Evolutionary conservation across 2,888 invertebrate species (phyloP).

Genomic region (Macrosiphum euphorbiae): DNA sequence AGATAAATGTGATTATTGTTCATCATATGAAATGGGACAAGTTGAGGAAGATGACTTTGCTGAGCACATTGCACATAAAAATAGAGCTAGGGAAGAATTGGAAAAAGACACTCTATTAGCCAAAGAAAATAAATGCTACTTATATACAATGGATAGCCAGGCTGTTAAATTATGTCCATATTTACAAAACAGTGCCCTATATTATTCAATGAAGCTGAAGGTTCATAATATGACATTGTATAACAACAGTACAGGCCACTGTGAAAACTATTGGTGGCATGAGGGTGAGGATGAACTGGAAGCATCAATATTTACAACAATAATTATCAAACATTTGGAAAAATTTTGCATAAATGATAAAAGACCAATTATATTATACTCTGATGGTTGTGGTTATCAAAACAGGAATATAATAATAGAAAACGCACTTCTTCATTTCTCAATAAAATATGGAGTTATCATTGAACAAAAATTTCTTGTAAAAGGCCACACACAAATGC

Average conservation of each 20-base stretch:
- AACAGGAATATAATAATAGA: background rate
- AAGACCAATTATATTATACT: background rate
- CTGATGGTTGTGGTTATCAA: no score
- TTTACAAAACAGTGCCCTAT: conserved; percentile 25
- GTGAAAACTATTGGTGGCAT: conserved; percentile 66
- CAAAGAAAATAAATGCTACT: conserved; percentile 53
- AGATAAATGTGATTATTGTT: no score
- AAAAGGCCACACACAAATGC: conserved; percentile 35
- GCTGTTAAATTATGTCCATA: conserved; percentile 45
- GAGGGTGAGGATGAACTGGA: conserved; percentile 66
- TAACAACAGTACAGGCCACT: conserved; percentile 55
- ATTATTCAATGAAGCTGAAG: conserved; percentile 48
- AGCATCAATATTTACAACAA: conserved; percentile 62
- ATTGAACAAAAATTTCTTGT: conserved; percentile 1
- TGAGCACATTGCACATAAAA: conserved; percentile 59
- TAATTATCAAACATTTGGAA: conserved; percentile 19
- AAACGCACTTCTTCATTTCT: background rate
- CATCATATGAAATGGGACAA: no score
- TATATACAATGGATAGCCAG: conserved; percentile 26
- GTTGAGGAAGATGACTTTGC: no score
- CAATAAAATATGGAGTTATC: background rate
- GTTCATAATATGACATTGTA: conserved; percentile 58
- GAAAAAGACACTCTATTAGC: conserved; percentile 66
- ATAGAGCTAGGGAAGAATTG: conserved; percentile 67
- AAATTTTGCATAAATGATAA: background rate